These are phyloP conservation scores for Apotomis betuletana DNA, from an alignment of 2,888 invertebrate genomes.

Conservation along the genomic window DNA sequence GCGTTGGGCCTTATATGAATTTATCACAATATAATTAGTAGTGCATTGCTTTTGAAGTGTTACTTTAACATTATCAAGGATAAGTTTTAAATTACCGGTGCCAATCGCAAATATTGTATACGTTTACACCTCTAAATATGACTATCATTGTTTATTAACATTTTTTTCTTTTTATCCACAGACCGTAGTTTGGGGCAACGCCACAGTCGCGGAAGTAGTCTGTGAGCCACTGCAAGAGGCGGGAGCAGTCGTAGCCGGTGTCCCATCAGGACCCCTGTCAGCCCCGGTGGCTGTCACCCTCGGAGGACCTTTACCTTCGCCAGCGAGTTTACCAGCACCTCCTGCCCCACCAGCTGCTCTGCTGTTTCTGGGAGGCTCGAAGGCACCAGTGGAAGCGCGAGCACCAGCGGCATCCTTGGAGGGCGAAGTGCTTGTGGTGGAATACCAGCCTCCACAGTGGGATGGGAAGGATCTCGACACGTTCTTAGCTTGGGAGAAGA, in stretches of 20 bases:
- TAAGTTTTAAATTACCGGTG: no score
- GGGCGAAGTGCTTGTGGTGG: slow-evolving; percentile 86
- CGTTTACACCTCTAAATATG: no score
- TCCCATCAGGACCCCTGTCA: slow-evolving; percentile 70
- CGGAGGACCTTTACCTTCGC: slow-evolving; percentile 62
- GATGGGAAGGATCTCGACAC: slow-evolving; percentile 80
- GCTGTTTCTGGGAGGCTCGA: slow-evolving; percentile 85
- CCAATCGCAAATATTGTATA: no score
- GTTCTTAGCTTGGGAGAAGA: slow-evolving; percentile 79
- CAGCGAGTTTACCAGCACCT: slow-evolving; percentile 55
- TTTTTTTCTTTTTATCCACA: slow-evolving; percentile 54
- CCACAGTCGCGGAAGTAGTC: slow-evolving; percentile 75
- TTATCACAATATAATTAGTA: no score
- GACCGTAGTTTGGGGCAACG: slow-evolving; percentile 73
- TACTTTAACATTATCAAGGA: no score
- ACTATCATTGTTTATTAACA: background rate
- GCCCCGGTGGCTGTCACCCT: slow-evolving; percentile 65
- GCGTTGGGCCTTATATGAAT: no score
- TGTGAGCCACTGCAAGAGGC: slow-evolving; percentile 75
- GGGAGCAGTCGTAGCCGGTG: slow-evolving; percentile 70
- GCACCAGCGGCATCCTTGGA: slow-evolving; percentile 83
- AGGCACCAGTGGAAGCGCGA: slow-evolving; percentile 85
- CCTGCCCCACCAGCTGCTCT: slow-evolving; percentile 71
- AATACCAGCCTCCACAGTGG: slow-evolving; percentile 82
- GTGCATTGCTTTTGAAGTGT: no score